Conservation (phyloP, 2,113 vertebrate species). For the Serilophus lunatus region DNA sequence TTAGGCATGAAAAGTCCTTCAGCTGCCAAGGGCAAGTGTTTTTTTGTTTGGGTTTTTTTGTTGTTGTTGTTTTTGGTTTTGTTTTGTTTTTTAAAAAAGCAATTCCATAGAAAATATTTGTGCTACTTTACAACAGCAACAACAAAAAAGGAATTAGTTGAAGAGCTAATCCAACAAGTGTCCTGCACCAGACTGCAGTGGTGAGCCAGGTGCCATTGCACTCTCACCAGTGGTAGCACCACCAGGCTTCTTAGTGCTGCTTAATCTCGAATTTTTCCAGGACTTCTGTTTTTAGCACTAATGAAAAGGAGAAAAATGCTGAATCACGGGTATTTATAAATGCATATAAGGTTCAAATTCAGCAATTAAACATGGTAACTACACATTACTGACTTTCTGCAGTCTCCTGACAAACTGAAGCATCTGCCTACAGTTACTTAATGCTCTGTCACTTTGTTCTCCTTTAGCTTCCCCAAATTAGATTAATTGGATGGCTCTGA, state of each 20-base stretch:
- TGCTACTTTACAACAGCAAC: neutral
- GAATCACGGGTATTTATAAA: neutral
- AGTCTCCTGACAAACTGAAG: neutral
- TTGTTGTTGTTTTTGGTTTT: neutral
- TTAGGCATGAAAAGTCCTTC: neutral
- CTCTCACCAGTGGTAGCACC: neutral
- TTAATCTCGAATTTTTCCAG: neutral
- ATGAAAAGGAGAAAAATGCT: neutral
- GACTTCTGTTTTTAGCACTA: neutral
- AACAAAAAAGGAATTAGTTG: neutral
- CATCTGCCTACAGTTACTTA: neutral
- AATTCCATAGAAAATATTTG: neutral
- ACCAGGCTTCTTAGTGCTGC: neutral
- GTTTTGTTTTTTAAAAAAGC: neutral
- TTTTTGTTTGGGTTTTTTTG: neutral
- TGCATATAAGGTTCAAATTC: neutral
- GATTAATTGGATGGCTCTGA: constrained; percentile 40
- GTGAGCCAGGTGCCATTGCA: neutral
- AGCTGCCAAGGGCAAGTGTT: neutral
- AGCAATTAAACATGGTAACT: neutral
- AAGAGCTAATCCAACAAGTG: neutral
- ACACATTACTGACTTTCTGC: neutral
- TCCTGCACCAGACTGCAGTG: neutral
- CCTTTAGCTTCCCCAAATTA: neutral
- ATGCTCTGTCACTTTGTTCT: constrained; percentile 2